Percentiles rank a stretch among this genome's conserved stretches.
phyloP scores from a whole-genome alignment of 2,797 vertebrate species.

The Hypotaenidia okinawae region DNA sequence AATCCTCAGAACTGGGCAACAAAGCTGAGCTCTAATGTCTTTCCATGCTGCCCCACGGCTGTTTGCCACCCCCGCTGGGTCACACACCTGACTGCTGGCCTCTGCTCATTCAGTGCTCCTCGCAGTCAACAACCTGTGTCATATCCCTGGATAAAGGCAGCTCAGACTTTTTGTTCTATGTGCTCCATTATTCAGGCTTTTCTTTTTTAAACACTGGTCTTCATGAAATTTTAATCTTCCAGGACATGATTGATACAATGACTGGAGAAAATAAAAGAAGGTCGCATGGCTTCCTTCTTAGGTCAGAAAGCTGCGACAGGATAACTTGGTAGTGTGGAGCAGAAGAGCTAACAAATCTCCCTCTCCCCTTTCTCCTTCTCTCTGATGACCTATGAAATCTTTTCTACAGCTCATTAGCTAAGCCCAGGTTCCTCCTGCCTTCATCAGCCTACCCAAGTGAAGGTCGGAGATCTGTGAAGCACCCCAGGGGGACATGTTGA shows the following conservation, averaged over 20 bases:
- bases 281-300: background rate
- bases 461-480: background rate
- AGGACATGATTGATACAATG: slow-evolving; percentile 26
- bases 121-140: background rate
- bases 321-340: background rate
- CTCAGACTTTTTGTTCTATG: background rate
- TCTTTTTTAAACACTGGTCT: slow-evolving; percentile 18
- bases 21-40: background rate
- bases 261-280: slow-evolving; percentile 22
- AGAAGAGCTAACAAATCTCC: background rate
- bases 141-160: background rate
- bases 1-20: background rate
- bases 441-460: background rate
- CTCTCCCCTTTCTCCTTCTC: background rate
- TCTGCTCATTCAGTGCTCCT: background rate
- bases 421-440: background rate
- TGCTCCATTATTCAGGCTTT: slow-evolving; percentile 40
- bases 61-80: background rate
- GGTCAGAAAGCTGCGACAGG: background rate
- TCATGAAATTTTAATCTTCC: slow-evolving; percentile 51
- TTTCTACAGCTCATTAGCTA: background rate
- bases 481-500: background rate
- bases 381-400: background rate
- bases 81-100: background rate
- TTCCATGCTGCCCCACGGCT: background rate